phyloP scores from a whole-genome alignment of 2,888 invertebrate genomes.

The Stenichneumon culpator region DNA sequence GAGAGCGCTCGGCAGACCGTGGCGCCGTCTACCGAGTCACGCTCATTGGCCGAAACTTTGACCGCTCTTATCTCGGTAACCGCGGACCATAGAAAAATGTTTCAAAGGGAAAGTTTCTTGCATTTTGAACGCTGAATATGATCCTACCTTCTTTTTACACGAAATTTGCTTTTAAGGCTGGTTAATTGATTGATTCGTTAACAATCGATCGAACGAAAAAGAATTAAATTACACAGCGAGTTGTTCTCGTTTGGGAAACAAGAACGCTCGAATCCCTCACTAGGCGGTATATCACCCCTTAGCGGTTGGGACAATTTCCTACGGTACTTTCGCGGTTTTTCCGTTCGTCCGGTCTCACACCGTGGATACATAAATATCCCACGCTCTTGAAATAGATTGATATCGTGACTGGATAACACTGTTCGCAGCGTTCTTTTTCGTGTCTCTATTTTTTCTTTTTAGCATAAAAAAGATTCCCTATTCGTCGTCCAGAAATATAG shows the following conservation, averaged over 20 bases:
- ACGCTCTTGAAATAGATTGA: conserved; percentile 59
- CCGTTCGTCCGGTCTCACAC: conserved; percentile 50
- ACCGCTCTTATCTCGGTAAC: background rate
- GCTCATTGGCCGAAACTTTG: background rate
- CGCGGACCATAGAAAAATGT: background rate
- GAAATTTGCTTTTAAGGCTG: background rate
- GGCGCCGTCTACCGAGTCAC: conserved; percentile 6
- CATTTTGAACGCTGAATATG: background rate
- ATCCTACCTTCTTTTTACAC: background rate
- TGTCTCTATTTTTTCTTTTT: conserved; percentile 11
- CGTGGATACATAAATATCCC: conserved; percentile 57
- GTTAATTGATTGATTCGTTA: background rate
- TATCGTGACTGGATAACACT: conserved; percentile 63
- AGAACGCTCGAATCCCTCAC: conserved; percentile 41
- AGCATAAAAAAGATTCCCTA: background rate
- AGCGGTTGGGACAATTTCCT: conserved; percentile 34
- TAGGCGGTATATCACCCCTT: conserved; percentile 17
- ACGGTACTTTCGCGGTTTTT: conserved; percentile 69
- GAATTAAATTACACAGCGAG: background rate
- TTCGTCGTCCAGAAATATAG: conserved; percentile 1
- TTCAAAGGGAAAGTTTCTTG: background rate
- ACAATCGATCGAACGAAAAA: background rate
- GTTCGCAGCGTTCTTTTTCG: conserved; percentile 40
- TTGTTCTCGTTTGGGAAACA: background rate
- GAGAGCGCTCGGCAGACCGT: conserved; percentile 4